Conservation (phyloP, 1,140 invertebrate species). For the Eriocheir sinensis region DNA sequence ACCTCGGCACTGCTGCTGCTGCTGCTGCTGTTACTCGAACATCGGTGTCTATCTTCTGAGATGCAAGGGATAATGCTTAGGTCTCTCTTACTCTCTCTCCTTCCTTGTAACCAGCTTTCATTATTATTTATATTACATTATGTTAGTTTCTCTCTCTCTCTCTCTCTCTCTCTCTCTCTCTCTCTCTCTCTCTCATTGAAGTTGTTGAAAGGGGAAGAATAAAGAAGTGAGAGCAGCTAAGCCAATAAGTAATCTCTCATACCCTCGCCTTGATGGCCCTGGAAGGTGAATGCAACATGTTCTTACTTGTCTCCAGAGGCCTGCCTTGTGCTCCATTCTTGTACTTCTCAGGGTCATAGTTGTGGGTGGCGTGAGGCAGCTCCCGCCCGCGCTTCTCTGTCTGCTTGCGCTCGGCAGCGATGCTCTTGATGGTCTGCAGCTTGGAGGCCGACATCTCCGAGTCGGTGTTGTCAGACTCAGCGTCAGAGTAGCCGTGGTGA, state of each 20-base stretch:
- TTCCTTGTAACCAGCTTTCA: too few relatives aligned
- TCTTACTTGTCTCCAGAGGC: constrained; percentile 56
- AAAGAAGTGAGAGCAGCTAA: too few relatives aligned
- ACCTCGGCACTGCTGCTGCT: constrained; percentile 53
- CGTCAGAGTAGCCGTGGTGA: constrained; percentile 81
- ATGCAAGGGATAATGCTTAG: background rate
- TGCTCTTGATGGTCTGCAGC: constrained; percentile 83
- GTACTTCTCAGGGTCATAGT: constrained; percentile 72
- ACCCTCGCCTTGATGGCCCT: too few relatives aligned
- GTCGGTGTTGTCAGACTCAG: constrained; percentile 83
- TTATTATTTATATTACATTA: too few relatives aligned
- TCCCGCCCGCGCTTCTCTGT: constrained; percentile 73
- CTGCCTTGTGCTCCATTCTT: constrained; percentile 44
- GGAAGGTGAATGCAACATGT: too few relatives aligned
- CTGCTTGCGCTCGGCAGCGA: constrained; percentile 77
- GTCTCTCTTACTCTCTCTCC: too few relatives aligned
- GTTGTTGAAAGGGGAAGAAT: too few relatives aligned
- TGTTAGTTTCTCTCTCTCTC: too few relatives aligned
- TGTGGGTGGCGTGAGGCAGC: constrained; percentile 46
- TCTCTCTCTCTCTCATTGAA: too few relatives aligned
- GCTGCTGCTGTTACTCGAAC: constrained; percentile 71
- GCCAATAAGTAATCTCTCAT: too few relatives aligned
- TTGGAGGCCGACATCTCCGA: constrained; percentile 86
- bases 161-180: too few relatives aligned
- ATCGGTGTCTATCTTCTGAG: constrained; percentile 30